These are phyloP conservation scores for Ceratina australensis DNA, from an alignment of 1,140 invertebrate species.

Conservation along the genomic window DNA sequence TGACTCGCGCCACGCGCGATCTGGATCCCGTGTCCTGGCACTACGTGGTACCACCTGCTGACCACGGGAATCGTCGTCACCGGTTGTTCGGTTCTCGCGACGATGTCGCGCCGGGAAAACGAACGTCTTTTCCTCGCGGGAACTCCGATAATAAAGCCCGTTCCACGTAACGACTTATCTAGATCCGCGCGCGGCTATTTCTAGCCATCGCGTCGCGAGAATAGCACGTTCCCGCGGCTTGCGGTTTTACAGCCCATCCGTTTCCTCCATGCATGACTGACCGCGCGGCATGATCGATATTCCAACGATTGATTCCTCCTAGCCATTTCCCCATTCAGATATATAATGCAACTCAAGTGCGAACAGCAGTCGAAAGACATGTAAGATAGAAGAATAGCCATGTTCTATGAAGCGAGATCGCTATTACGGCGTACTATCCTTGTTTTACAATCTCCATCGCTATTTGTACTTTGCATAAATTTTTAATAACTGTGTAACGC, in stretches of 20 bases:
- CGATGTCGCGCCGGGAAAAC: conserved; percentile 24
- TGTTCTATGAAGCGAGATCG: too few relatives aligned
- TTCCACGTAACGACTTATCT: conserved; percentile 59
- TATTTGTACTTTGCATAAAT: too few relatives aligned
- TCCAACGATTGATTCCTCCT: neutral
- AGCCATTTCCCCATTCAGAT: neutral
- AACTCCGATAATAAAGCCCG: conserved; percentile 7
- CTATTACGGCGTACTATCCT: too few relatives aligned
- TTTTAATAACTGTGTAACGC: too few relatives aligned
- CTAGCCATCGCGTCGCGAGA: conserved; percentile 27
- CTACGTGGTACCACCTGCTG: conserved; percentile 44
- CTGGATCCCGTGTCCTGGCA: conserved; percentile 53
- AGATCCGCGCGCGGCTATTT: conserved; percentile 52
- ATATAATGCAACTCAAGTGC: too few relatives aligned
- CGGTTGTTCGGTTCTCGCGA: conserved; percentile 42
- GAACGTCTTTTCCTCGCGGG: conserved; percentile 19
- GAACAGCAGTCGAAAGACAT: too few relatives aligned
- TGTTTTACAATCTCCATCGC: too few relatives aligned
- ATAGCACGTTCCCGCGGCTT: conserved; percentile 11
- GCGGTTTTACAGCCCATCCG: conserved; percentile 13
- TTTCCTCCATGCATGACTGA: conserved; percentile 4
- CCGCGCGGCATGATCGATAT: conserved; percentile 15
- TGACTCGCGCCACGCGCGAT: conserved; percentile 32
- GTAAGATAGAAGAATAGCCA: neutral
- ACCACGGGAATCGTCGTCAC: conserved; percentile 36